Base-by-base conservation (phyloP, 2,888 invertebrate genomes). In the Clostera curtula region DNA sequence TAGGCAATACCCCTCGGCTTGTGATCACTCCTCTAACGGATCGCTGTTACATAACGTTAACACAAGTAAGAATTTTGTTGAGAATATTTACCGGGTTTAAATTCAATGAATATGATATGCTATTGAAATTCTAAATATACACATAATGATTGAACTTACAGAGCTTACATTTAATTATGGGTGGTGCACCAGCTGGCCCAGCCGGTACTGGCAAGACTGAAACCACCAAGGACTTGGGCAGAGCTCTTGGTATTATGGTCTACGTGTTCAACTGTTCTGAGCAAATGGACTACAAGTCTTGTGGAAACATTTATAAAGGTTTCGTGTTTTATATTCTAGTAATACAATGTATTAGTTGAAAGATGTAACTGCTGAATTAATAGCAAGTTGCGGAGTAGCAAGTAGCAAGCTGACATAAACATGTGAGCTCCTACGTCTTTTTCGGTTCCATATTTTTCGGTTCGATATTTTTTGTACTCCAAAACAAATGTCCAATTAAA, bases 231-330 rank as follows among this genome's bases (percentile, higher is more conserved):
- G 97, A 97, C 85, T 85, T 97, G 45, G 97, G 97, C 1, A 88
- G 95, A 60, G 96, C 96, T 6, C 85, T 97, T 2, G 97, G 97
- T 19, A 92, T 97, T 61, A 96, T 97, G 96, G 97, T 97, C 4
- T 97, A 97, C 55, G 97, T 97, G n/a, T 96, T 96, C 76, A 97
- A 97, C 70, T 97, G 96, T 69, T 96, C 96, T 0, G 96, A 97
- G 66, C 96, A 97, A 85, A 96, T 97, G 96, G 97, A 97, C 72
- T 97, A 96, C 76, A 95, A 94, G 73, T 96, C 96, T 2, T 92
- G 95, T 47, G 97, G 95, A 12, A 95, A 95, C 66, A 97, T 97
- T 71, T 97, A 96, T 76, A 97, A 97, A 82, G 97, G 88, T 62
- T n/a, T n/a, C n/a, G n/a, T n/a, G n/a, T n/a, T 5, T 27, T 19